Conservation (phyloP, 2,888 invertebrate species). For the Ectemnius cavifrons region DNA sequence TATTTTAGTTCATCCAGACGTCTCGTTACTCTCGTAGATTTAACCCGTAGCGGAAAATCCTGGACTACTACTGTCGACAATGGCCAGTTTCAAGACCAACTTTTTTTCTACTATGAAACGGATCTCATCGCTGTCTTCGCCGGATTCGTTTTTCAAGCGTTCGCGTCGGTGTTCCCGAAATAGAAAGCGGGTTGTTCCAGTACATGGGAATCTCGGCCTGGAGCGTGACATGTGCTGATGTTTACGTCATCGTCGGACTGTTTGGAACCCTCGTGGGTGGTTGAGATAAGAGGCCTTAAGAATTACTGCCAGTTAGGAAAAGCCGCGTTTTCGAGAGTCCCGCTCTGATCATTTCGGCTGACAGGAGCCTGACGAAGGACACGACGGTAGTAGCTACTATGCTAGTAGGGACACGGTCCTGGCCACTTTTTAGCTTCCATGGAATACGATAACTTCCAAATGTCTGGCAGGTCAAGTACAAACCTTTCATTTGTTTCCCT, state of each 20-base stretch:
- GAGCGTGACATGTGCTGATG: slow-evolving; percentile 40
- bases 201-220: not conserved
- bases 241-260: slow-evolving; percentile 45
- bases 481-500: slow-evolving; percentile 21
- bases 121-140: slow-evolving; percentile 3
- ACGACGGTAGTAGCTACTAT: no score
- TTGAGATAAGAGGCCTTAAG: slow-evolving; percentile 47
- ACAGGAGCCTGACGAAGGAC: slow-evolving; percentile 20
- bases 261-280: slow-evolving; percentile 48
- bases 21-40: no score
- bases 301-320: slow-evolving; percentile 19
- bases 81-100: no score
- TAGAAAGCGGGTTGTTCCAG: slow-evolving; percentile 11
- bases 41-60: no score
- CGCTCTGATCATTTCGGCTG: not conserved
- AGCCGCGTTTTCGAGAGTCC: not conserved
- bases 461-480: slow-evolving; percentile 16
- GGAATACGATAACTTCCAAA: slow-evolving; percentile 17
- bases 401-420: not conserved
- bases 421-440: slow-evolving; percentile 10
- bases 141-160: not conserved
- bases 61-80: no score
- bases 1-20: no score
- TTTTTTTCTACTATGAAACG: no score
- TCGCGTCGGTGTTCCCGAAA: slow-evolving; percentile 10